Percentiles rank a stretch among this genome's conserved stretches.
These are phyloP conservation scores for Epistrophella euchroma DNA, from an alignment of 2,888 invertebrate genomes.

Conservation along the genomic window DNA sequence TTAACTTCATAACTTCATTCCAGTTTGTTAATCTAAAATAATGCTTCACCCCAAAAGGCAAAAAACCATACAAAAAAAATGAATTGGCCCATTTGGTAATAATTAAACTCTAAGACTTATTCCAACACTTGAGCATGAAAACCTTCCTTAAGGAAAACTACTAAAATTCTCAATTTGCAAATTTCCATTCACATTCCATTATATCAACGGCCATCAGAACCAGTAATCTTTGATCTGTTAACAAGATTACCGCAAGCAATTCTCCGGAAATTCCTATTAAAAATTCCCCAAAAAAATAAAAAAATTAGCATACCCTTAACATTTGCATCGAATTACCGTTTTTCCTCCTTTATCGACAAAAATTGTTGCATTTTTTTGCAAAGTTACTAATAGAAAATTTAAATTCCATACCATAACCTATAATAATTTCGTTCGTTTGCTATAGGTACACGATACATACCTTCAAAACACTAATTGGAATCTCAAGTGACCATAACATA, in stretches of 20 bases:
- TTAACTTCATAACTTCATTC: too few relatives aligned
- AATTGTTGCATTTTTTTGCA: conserved; percentile 42
- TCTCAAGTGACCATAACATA: conserved; percentile 67
- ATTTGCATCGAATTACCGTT: conserved; percentile 37
- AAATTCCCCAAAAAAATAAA: conserved; percentile 2
- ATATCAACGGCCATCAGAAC: not conserved
- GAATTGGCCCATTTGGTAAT: conserved; percentile 12
- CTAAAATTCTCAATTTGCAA: not conserved
- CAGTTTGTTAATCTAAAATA: too few relatives aligned
- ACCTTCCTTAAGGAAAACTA: not conserved
- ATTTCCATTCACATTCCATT: not conserved
- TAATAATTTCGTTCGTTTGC: not conserved
- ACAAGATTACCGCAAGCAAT: conserved; percentile 15
- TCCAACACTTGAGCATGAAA: not conserved
- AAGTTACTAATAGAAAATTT: conserved; percentile 41
- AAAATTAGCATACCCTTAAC: conserved; percentile 36
- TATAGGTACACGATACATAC: not conserved
- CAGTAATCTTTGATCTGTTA: conserved; percentile 30
- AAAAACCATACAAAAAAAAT: not conserved
- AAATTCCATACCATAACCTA: conserved; percentile 21
- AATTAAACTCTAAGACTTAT: not conserved
- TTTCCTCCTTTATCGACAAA: not conserved
- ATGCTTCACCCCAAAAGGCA: not conserved
- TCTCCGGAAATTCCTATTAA: not conserved
- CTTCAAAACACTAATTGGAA: conserved; percentile 49